phyloP scores from a whole-genome alignment of 1,140 invertebrate genomes.

The Zaprionus africanus region DNA sequence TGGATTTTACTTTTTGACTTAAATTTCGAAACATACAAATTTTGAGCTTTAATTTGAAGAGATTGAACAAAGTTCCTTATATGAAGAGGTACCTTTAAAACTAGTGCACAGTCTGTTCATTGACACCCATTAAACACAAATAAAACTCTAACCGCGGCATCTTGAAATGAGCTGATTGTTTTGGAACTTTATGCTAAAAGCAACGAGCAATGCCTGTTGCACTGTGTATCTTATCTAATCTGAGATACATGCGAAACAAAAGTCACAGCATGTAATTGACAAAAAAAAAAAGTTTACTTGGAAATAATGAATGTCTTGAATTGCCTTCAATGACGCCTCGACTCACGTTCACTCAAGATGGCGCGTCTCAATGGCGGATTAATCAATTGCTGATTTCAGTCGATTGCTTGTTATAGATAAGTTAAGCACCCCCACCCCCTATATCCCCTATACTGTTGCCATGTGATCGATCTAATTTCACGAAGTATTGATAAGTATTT shows the following conservation, averaged over 20 bases:
- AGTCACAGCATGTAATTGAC: slow-evolving; percentile 1
- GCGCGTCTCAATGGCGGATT: slow-evolving; percentile 31
- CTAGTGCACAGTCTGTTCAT: background rate
- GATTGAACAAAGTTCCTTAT: background rate
- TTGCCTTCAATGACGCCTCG: background rate
- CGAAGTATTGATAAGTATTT: slow-evolving; percentile 13
- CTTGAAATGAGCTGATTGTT: background rate
- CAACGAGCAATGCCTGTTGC: background rate
- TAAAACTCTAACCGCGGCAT: background rate
- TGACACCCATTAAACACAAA: background rate
- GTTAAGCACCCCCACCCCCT: background rate
- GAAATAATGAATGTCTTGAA: slow-evolving; percentile 6
- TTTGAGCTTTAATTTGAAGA: background rate
- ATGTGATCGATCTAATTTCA: slow-evolving; percentile 20
- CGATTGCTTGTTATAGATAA: slow-evolving; percentile 24
- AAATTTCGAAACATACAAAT: background rate
- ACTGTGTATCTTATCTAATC: background rate
- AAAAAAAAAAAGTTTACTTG: background rate
- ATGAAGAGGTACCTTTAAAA: background rate
- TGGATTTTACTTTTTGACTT: background rate
- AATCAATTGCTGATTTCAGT: slow-evolving; percentile 13
- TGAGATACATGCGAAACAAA: background rate
- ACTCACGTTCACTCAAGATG: slow-evolving; percentile 16
- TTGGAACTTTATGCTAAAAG: background rate
- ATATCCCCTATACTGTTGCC: background rate